Percentiles rank a stretch among this genome's conserved stretches.
phyloP scores from a whole-genome alignment of 2,113 vertebrate species.

The Dromaius novaehollandiae region DNA sequence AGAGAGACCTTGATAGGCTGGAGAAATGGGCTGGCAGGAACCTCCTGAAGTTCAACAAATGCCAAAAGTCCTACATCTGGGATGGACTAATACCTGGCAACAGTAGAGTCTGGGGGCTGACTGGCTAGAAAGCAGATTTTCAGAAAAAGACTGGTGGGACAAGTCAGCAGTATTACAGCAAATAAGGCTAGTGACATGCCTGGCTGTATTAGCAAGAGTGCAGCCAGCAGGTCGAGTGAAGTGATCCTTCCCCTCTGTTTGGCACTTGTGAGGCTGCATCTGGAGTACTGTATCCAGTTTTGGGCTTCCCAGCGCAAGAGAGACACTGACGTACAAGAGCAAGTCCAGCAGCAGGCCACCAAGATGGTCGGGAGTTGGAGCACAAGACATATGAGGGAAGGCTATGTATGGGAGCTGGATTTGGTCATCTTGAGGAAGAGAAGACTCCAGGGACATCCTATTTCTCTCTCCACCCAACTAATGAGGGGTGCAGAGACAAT shows the following conservation, averaged over 20 bases:
- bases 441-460: neutral
- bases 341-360: neutral
- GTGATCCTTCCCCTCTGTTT: neutral
- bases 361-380: rapidly evolving
- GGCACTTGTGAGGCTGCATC: neutral
- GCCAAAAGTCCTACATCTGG: neutral
- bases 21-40: neutral
- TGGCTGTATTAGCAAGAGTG: neutral
- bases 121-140: neutral
- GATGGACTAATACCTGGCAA: neutral
- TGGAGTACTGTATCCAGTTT: neutral
- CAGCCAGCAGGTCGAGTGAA: neutral
- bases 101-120: neutral
- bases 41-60: neutral
- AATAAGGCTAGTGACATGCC: neutral
- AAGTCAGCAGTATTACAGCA: neutral
- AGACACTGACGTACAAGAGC: neutral
- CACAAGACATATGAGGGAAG: neutral
- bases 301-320: neutral
- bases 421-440: neutral
- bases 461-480: neutral
- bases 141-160: neutral
- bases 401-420: neutral
- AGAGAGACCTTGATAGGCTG: neutral
- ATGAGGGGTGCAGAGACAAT: neutral